Evolutionary conservation across 2,797 vertebrate species (phyloP), one percentile per base, ranked within the genome.

Genomic region (Chiloscyllium punctatum): DNA sequence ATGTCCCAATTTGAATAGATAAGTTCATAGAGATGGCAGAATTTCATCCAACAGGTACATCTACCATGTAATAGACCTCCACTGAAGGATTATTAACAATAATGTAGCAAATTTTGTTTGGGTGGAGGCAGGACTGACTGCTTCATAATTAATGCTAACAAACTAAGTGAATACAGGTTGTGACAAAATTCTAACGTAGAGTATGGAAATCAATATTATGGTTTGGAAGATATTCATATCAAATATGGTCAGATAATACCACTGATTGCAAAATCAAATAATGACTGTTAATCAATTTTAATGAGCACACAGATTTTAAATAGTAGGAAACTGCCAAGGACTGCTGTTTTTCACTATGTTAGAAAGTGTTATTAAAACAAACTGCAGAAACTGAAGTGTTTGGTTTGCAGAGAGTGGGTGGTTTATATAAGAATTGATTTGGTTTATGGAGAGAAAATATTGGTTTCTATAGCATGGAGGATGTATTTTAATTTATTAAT

Each of bases 341-440:
- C 33, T 62, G 53, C 87, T 90, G 5, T 16, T 90, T 90, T 57
- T 90, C 87, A 90, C 87, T 62, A 11, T 62, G 23, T 90, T 62
- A 66, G 30, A 90, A 90, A 33, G 53, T 62, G 53, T 66, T 62
- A 30, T n/a, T 84, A 84, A n/a, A 84, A 62, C 53, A 90, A 90
- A 66, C 15, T 62, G 51, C 18, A 90, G 53, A 33, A 87, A 90
- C 51, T 62, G 87, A 57, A 90, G 87, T 66, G 53, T 48, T 84
- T 84, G 42, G 37, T 48, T 18, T 9, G 2, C 42, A 90, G 48
- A 33, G 4, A n/a, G 13, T 66, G 53, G 87, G 57, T 66, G 33
- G 53, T n/a, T 62, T 90, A 62, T n/a, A n/a, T 62, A 57, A 90
- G 87, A 90, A 90, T 21, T 90, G 62, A 90, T 62, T 90, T n/a